phyloP scores from a whole-genome alignment of 2,113 vertebrate genomes.

The Caracal caracal region DNA sequence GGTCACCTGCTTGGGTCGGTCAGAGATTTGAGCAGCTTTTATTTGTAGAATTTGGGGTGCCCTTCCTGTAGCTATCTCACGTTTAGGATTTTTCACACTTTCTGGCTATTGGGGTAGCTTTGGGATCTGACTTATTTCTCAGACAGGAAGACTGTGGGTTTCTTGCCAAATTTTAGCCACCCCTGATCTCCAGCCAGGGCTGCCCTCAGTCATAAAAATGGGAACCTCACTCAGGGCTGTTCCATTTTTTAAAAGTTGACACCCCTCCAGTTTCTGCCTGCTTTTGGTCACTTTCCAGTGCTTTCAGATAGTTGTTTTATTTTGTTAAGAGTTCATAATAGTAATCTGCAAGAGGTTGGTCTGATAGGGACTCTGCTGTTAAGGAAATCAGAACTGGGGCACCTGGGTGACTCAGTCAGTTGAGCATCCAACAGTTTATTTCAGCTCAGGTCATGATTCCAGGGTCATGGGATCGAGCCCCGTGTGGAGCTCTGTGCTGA shows the following conservation, averaged over 20 bases:
- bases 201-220: neutral
- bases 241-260: neutral
- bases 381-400: neutral
- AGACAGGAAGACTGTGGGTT: neutral
- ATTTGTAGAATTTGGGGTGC: neutral
- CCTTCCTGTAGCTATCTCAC: neutral
- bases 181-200: neutral
- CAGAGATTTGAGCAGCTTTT: neutral
- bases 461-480: no score
- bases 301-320: neutral
- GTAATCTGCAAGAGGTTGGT: neutral
- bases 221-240: neutral
- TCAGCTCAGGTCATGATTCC: no score
- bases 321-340: neutral
- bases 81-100: neutral
- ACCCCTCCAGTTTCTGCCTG: neutral
- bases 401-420: no score
- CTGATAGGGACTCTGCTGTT: neutral
- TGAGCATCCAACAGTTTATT: no score
- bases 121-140: neutral
- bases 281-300: neutral
- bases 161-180: neutral
- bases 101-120: neutral
- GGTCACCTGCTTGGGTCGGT: neutral
- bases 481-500: no score